phyloP scores from a whole-genome alignment of 2,113 vertebrate genomes.

The Hypomesus transpacificus region DNA sequence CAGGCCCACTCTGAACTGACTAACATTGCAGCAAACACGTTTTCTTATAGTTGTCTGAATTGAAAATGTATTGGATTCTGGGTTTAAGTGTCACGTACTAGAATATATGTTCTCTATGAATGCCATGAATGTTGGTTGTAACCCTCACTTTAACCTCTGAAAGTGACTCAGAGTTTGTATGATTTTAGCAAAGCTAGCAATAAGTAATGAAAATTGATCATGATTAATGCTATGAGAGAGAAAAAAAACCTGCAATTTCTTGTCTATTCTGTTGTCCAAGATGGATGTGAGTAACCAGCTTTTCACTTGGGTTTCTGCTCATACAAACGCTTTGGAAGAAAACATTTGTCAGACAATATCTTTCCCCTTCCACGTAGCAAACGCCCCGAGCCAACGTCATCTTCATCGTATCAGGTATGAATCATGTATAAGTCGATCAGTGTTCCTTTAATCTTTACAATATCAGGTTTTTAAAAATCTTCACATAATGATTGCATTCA shows the following conservation, averaged over 20 bases:
- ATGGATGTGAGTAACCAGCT: background rate
- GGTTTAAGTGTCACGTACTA: background rate
- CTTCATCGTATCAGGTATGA: background rate
- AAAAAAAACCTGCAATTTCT: background rate
- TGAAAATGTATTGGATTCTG: background rate
- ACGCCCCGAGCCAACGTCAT: background rate
- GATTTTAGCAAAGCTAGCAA: background rate
- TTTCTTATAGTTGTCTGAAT: background rate
- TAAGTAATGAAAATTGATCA: background rate
- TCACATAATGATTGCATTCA: too few relatives aligned
- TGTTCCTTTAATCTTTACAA: too few relatives aligned
- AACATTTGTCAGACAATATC: background rate
- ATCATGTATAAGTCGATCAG: too few relatives aligned
- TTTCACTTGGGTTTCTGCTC: background rate
- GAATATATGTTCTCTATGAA: background rate
- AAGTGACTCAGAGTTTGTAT: background rate
- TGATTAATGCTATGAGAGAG: background rate
- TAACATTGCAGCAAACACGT: background rate
- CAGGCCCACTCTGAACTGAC: background rate
- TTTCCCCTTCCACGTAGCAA: background rate
- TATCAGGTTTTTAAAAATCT: too few relatives aligned
- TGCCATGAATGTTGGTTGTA: background rate
- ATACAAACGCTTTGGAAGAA: background rate
- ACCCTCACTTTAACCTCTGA: background rate
- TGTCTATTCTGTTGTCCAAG: background rate